phyloP scores from a whole-genome alignment of 2,888 invertebrate genomes.

The Apeira syringaria region DNA sequence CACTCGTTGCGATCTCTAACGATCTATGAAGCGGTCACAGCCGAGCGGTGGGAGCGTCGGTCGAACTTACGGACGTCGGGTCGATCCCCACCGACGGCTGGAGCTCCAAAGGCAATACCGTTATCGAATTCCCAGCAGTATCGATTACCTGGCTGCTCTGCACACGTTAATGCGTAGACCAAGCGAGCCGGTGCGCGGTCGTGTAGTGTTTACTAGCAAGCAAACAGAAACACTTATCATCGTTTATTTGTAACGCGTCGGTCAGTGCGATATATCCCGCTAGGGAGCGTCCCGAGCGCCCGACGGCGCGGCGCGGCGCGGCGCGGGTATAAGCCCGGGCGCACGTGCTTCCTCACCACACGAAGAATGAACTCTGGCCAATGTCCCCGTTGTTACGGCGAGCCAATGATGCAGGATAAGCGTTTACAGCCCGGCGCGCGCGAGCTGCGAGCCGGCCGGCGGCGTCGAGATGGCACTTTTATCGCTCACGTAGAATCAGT shows the following conservation, averaged over 20 bases:
- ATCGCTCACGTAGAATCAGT: slow-evolving; percentile 33
- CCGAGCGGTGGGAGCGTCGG: no score
- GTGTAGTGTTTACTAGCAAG: neutral
- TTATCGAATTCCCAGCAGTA: no score
- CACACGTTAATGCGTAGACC: no score
- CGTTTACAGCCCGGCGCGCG: slow-evolving; percentile 48
- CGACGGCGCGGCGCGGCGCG: slow-evolving; percentile 42
- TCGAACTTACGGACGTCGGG: no score
- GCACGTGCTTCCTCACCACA: slow-evolving; percentile 53
- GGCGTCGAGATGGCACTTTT: slow-evolving; percentile 30
- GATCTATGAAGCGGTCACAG: no score
- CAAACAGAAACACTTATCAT: slow-evolving; percentile 13
- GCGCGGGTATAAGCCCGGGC: slow-evolving; percentile 55
- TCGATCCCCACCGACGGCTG: no score
- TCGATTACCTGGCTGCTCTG: no score
- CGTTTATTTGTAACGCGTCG: slow-evolving; percentile 19
- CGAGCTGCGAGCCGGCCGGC: slow-evolving; percentile 28
- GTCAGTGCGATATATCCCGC: slow-evolving; percentile 54
- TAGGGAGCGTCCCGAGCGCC: slow-evolving; percentile 42
- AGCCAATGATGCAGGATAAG: slow-evolving; percentile 52
- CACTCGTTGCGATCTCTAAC: no score
- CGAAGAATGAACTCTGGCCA: slow-evolving; percentile 62
- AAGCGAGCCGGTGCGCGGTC: no score
- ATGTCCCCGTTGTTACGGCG: slow-evolving; percentile 53
- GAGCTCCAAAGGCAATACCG: no score